Evolutionary conservation across 2,113 vertebrate genomes (phyloP), one percentile per base, ranked within the genome.

Genomic region (Onychostruthus taczanowskii): DNA sequence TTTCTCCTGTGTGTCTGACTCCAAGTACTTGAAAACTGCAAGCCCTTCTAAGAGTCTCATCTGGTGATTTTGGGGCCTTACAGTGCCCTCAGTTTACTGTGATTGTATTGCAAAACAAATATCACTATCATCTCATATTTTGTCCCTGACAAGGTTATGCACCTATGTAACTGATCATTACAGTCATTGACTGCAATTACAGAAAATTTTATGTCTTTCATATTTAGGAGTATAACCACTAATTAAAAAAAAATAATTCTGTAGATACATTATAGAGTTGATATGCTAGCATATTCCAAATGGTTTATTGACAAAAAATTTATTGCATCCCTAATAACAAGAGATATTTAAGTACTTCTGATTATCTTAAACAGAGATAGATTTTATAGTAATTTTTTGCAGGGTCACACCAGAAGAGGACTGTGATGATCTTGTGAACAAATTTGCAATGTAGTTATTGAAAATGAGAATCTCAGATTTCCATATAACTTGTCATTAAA

Each of bases 401-500:
- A 77, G 12, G 14, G 43, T 93, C 20, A 76, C 64, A 90, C 44
- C 21, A 62, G 75, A 74, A 73, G 18, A 85, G 10, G 26, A 94
- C 24, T 52, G 20, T 53, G 41, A 81, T 70, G 44, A 46, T 63
- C 28, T 79, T 88, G 23, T 75, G 59, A 93, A 74, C 3, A 7
- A 43, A 52, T 91, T 59, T 91, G 49, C 19, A 69, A 59, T 6
- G 4, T 43, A 37, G 5, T 78, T 94, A 68, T 35, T 82, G 56
- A 88, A 97, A 95, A 87, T 63, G 10, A 94, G 52, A 78, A 84
- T 81, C 64, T 81, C 52, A 64, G 56, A 24, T 41, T 80, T 89
- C 56, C 55, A 64, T 72, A 44, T 64, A 93, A 86, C 46, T 90
- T 93, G 49, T 92, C 87, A 87, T 96, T 96, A 92, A 96, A 95